Evolutionary conservation across 2,113 vertebrate genomes (phyloP).

Genomic region (Pseudorhombus dupliciocellatus): DNA sequence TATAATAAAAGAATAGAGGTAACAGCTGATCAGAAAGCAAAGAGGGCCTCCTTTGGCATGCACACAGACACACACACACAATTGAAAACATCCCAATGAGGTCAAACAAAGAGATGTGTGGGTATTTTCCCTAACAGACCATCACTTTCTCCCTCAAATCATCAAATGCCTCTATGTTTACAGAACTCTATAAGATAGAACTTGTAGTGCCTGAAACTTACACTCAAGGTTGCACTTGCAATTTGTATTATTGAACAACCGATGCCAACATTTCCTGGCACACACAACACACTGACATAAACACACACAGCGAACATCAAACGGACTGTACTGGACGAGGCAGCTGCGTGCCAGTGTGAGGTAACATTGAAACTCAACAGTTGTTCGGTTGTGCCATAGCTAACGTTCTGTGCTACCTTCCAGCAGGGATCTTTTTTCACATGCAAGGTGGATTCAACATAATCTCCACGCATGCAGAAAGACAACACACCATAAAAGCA

Average conservation of each 20-base stretch:
- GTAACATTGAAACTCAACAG: background rate
- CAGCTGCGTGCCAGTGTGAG: conserved; percentile 10
- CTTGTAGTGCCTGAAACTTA: background rate
- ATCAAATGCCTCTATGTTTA: background rate
- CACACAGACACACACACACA: background rate
- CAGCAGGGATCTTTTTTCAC: background rate
- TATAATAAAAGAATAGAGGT: background rate
- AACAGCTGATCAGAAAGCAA: background rate
- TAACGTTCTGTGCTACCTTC: background rate
- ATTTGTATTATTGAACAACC: conserved; percentile 16
- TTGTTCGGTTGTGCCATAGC: background rate
- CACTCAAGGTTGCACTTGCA: conserved; percentile 8
- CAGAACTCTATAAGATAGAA: background rate
- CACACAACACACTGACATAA: background rate
- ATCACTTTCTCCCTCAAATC: background rate
- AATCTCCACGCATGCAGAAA: background rate
- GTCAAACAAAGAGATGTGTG: too few species aligned
- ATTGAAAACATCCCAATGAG: too few species aligned
- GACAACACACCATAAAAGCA: background rate
- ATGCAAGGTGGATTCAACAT: background rate
- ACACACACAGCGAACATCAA: background rate
- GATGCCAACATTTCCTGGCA: conserved; percentile 15
- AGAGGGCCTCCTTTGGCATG: background rate
- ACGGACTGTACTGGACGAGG: background rate
- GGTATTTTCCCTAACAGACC: too few species aligned